These are phyloP conservation scores for Cassiopea andromeda DNA, from an alignment of 30 jellyfish, hydroid and myxozoan species.

Conservation along the genomic window DNA sequence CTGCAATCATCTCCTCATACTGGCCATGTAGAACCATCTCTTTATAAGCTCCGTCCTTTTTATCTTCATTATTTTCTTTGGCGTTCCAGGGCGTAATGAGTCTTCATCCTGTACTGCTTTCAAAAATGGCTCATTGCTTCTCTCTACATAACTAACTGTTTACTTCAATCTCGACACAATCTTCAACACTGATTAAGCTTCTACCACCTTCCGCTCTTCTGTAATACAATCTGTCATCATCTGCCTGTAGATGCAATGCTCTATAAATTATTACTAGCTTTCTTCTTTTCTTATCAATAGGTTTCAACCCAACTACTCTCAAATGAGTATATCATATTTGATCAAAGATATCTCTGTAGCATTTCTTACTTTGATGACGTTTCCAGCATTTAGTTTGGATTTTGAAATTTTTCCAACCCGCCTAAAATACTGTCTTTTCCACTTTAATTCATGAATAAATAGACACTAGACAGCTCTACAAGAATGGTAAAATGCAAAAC, in stretches of 20 bases:
- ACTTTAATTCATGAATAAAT: neutral
- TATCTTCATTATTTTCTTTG: neutral
- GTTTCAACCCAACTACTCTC: neutral
- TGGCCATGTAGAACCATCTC: conserved; percentile 19
- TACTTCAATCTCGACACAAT: conserved; percentile 1
- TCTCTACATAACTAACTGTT: conserved; percentile 2
- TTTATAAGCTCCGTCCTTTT: neutral
- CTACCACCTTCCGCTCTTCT: conserved; percentile 18
- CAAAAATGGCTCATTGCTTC: conserved; percentile 24
- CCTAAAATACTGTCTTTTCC: neutral
- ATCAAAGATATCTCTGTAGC: neutral
- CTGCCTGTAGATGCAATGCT: neutral
- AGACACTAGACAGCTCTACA: too few species aligned
- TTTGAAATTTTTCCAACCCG: neutral
- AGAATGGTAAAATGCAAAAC: too few species aligned
- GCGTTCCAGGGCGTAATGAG: conserved; percentile 5
- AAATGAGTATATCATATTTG: neutral
- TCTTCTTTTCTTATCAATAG: neutral
- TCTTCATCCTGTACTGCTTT: conserved; percentile 12
- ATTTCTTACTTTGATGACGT: neutral
- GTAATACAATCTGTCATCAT: neutral
- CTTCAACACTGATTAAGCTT: conserved; percentile 3
- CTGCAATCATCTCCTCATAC: conserved; percentile 6
- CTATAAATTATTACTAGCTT: neutral
- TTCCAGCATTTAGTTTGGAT: neutral